Evolutionary conservation across 1,140 invertebrate genomes (phyloP).

Genomic region (Elymnias hypermnestra): DNA sequence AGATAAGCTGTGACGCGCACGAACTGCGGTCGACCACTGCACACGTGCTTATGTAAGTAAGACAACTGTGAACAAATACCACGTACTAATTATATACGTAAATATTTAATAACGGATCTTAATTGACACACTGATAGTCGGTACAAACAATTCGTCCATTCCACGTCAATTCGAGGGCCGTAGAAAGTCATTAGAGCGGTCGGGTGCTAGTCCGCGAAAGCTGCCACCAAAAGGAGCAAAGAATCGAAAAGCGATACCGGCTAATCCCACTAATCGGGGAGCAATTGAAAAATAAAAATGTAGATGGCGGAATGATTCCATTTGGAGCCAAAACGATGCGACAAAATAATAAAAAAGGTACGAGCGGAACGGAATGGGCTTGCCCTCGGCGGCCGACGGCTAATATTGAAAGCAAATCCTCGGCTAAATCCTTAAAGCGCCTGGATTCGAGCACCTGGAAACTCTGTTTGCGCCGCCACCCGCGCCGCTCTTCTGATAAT

Average conservation of each 20-base stretch:
- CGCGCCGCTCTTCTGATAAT: slow-evolving; percentile 52
- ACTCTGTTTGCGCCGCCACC: slow-evolving; percentile 51
- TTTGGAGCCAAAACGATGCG: slow-evolving; percentile 74
- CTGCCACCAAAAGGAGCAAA: slow-evolving; percentile 68
- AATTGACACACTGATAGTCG: slow-evolving; percentile 48
- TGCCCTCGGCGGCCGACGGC: slow-evolving; percentile 63
- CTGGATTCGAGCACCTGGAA: slow-evolving; percentile 72
- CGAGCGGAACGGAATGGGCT: slow-evolving; percentile 63
- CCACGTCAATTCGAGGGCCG: slow-evolving; percentile 30
- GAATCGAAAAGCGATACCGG: slow-evolving; percentile 69
- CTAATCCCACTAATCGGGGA: slow-evolving; percentile 75
- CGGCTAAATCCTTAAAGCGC: slow-evolving; percentile 77
- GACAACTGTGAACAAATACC: slow-evolving; percentile 51
- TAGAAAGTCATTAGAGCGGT: slow-evolving; percentile 38
- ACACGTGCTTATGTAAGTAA: slow-evolving; percentile 48
- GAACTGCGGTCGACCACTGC: slow-evolving; percentile 46
- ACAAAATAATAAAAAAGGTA: slow-evolving; percentile 76
- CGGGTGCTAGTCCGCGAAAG: slow-evolving; percentile 62
- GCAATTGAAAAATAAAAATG: slow-evolving; percentile 78
- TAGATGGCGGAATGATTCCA: slow-evolving; percentile 75
- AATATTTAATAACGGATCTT: slow-evolving; percentile 48
- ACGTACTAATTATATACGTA: slow-evolving; percentile 54
- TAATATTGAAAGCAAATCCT: slow-evolving; percentile 78
- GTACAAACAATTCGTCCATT: slow-evolving; percentile 29
- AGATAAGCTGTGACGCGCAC: slow-evolving; percentile 58